Base-by-base conservation (phyloP, 2,888 invertebrate species). In the Oscheius myriophilus region DNA sequence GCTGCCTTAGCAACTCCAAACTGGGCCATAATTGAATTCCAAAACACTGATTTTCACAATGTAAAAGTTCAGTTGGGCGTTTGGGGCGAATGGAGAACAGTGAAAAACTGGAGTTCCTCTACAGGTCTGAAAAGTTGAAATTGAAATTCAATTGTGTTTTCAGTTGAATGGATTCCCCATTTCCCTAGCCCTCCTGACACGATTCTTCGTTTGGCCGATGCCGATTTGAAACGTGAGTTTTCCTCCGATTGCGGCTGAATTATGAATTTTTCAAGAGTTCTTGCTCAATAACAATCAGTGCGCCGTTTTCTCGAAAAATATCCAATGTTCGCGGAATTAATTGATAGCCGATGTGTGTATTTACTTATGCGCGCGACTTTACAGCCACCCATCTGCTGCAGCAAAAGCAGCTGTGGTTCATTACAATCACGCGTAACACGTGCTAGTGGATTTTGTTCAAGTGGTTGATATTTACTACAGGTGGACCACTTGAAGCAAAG, bases 111-210 rank as follows among this genome's bases (percentile, higher is more conserved):
- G 41, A 73, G 70, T 12, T 53, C 62, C 12, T 21, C 45, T 11
- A 70, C 49, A 1, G 66, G 76, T 76, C 18, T 39, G 54, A 4
- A 18, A 1, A 0, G 12, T 1, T 25, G 14, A 21, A 3, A 3
- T 16, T 18, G 41, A 21, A 4, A 21, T 41, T 11, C 11, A 9
- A 2, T 33, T 39, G 43, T 21, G 54, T 52, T 79, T 82, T 68
- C 74, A 85, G 84, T 74, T 46, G 84, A 85, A 70, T 85, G 83
- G 83, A 84, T 84, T 67, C 82, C 85, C 2, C 85, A 85, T 63
- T 85, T 85, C 67, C 85, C 85, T n/a, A 68, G 73, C 14, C 83
- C 85, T 23, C 82, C 83, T n/a, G 76, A 75, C 26, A 72, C 71
- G 33, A 71, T 85, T 26, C 74, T 77, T 0, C 77, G 85, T n/a